These are phyloP conservation scores for Clarias magur DNA, from an alignment of 2,113 vertebrate genomes.

Conservation along the genomic window DNA sequence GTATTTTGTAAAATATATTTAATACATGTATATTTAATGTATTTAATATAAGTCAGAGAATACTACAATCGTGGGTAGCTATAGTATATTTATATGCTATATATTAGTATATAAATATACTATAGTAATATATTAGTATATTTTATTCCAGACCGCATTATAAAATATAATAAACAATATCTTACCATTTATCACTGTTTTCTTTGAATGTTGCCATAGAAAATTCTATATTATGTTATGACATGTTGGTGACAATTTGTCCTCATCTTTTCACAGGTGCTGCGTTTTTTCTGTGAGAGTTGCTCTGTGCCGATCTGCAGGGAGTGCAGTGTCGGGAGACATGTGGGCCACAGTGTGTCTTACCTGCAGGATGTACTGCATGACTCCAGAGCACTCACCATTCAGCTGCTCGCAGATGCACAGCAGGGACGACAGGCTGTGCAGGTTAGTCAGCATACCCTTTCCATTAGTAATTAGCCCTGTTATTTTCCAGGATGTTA, in stretches of 20 bases:
- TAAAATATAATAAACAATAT: not conserved
- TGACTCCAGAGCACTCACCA: conserved; percentile 91
- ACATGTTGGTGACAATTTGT: not conserved
- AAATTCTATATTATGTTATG: not conserved
- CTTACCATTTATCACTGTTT: not conserved
- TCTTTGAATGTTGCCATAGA: not conserved
- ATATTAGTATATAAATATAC: too few relatives aligned
- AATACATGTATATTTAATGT: too few relatives aligned
- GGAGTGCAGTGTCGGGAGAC: conserved; percentile 91
- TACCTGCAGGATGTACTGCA: conserved; percentile 97
- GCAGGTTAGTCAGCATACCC: conserved; percentile 78
- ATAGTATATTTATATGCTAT: not conserved
- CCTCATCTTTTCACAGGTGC: conserved; percentile 73
- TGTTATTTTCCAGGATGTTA: not conserved
- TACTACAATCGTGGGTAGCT: not conserved
- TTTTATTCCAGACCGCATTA: not conserved
- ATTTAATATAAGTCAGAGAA: not conserved
- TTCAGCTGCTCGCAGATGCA: conserved; percentile 92
- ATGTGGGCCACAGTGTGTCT: conserved; percentile 91
- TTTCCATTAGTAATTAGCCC: not conserved
- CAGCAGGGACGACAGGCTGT: conserved; percentile 96
- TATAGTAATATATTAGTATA: too few relatives aligned
- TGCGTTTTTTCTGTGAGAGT: conserved; percentile 95
- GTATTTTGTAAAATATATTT: not conserved
- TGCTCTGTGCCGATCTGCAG: conserved; percentile 95